Conservation (phyloP, 2,888 invertebrate species). For the Rhagonycha lutea region DNA sequence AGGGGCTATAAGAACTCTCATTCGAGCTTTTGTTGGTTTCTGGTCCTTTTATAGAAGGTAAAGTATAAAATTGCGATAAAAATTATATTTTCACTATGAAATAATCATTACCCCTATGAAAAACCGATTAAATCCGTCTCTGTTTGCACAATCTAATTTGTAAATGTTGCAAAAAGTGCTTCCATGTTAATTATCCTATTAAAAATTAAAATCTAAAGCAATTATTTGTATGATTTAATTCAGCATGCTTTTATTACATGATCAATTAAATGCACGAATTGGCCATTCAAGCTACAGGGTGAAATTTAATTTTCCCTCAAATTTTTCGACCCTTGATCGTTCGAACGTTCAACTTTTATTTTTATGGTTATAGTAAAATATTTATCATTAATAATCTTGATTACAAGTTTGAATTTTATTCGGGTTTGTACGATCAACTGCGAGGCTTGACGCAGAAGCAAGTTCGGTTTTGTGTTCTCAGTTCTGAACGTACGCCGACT, state of each 20-base stretch:
- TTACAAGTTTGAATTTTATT: not conserved
- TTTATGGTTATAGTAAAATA: not conserved
- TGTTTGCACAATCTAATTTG: not conserved
- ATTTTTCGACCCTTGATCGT: not conserved
- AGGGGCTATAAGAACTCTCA: too few species aligned
- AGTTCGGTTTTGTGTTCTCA: conserved; percentile 18
- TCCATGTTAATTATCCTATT: not conserved
- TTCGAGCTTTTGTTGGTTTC: too few species aligned
- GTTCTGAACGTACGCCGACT: conserved; percentile 14
- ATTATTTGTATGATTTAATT: not conserved
- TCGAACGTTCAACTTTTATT: not conserved
- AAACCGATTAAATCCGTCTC: not conserved
- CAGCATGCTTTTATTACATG: not conserved
- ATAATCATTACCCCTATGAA: not conserved
- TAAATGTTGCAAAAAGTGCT: not conserved
- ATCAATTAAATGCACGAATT: not conserved
- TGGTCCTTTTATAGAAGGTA: not conserved
- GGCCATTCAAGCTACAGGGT: not conserved
- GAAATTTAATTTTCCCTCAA: not conserved
- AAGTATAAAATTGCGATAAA: not conserved
- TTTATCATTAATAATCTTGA: not conserved
- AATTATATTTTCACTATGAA: not conserved
- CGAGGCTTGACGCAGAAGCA: not conserved
- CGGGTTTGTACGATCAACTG: not conserved
- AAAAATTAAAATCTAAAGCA: not conserved